Evolutionary conservation across 2,888 invertebrate species (phyloP), one percentile per base, ranked within the genome.

Genomic region (Danaus chrysippus): DNA sequence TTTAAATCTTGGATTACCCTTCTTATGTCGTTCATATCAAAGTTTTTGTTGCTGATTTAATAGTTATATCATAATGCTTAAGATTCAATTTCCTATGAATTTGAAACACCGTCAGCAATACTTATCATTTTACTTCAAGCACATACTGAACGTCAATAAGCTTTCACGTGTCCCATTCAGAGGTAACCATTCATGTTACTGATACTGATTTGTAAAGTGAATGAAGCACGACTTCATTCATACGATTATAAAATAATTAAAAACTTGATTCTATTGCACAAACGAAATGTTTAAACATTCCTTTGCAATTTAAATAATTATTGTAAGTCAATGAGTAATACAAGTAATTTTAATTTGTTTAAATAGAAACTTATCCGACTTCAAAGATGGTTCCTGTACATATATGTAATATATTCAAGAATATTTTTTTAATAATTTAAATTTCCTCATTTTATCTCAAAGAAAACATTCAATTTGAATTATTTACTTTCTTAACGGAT

Each of bases 101-200:
- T 23, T 10, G 8, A 17, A 17, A 56, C 56, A 58, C 17, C 23
- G 42, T 44, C 17, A 55, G 49, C 42, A 44, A 56, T 61, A 59
- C 61, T 64, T 56, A 58, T 46, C 42, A 58, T 64, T 70, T 68
- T 58, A 64, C 67, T 66, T 68, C 70, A 68, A 71, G 69, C 70
- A 69, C 69, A 71, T 60, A 69, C 71, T 71, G 76, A 77, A 74
- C 79, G 75, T 83, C 81, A 83, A 79, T 79, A 73, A 70, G 76
- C 73, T 77, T 80, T 82, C 77, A 78, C 77, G 73, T 76, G 76
- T 71, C 75, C 75, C 87, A 87, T 87, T 87, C 83, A 87, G 58
- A 71, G 71, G 76, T 74, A 71, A 67, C 73, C 85, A 85, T 86
- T 86, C 86, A 85, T 77, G 74, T 73, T 72, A 78, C 70, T 62